phyloP scores from a whole-genome alignment of 2,113 vertebrate species.

The Tiliqua scincoides region DNA sequence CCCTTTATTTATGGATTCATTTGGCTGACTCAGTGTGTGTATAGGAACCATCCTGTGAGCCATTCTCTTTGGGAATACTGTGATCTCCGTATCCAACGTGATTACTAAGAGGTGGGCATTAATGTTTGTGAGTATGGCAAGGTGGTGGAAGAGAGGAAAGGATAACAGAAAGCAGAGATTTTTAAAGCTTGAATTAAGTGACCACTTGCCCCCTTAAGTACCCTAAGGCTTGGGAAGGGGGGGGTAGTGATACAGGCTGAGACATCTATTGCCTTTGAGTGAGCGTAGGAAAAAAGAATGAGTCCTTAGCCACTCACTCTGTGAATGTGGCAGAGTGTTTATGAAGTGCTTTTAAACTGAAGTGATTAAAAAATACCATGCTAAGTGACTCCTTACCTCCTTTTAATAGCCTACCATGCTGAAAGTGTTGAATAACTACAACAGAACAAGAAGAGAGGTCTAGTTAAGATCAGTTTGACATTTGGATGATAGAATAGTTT shows the following conservation, averaged over 20 bases:
- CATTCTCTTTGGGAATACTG: not conserved
- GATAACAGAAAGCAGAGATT: too few species aligned
- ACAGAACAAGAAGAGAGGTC: constrained; percentile 30
- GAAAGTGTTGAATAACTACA: constrained; percentile 51
- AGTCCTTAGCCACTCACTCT: not conserved
- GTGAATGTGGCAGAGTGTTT: not conserved
- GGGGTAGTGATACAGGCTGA: not conserved
- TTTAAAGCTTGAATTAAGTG: too few species aligned
- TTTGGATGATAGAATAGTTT: too few species aligned
- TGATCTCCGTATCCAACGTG: not conserved
- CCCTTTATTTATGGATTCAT: not conserved
- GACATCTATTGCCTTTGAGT: not conserved
- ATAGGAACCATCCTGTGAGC: too few species aligned
- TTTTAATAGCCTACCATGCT: not conserved
- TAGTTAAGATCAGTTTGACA: too few species aligned
- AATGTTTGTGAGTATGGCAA: too few species aligned
- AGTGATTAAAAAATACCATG: not conserved
- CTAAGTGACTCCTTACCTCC: not conserved
- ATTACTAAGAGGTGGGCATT: not conserved
- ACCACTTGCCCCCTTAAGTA: too few species aligned
- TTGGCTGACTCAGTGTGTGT: too few species aligned
- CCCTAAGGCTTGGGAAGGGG: too few species aligned
- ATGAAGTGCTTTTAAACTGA: not conserved
- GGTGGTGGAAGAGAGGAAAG: too few species aligned
- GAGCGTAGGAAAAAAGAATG: not conserved